Base-by-base conservation (phyloP, 1,140 invertebrate genomes). In the Sesamia nonagrioides region DNA sequence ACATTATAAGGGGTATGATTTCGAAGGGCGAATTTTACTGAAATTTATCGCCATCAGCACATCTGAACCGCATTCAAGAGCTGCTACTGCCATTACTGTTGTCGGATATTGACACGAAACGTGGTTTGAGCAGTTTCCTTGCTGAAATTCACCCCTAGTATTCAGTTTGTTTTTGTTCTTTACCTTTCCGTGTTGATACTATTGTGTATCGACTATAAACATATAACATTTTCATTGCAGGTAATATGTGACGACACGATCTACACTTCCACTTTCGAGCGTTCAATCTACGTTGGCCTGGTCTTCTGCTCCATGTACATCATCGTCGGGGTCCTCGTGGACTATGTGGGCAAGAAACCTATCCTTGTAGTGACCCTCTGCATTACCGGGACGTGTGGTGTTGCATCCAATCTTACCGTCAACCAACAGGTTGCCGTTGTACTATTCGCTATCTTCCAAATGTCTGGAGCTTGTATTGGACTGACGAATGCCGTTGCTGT, bases 271-370 rank as follows among this genome's bases (percentile, higher is more conserved):
- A 95, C 93, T 6, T 95, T 92, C 83, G 84, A 91, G 60, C 87
- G 88, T 0, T 92, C 94, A 33, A 94, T 95, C 77, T 93, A 93
- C 87, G 91, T 94, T 27, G 92, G 93, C 0, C 86, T 94, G 0
- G 89, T 94, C 15, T 94, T 94, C 86, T 91, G 87, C 81, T 91
- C 91, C 58, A 93, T 94, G 89, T 94, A 94, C 85, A 80, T 95
- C 35, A 81, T 94, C 27, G 93, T 93, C 2, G 93, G 89, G 0
- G 90, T 94, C 81, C 79, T 94, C 0, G 93, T 95, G 6, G 92
- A 95, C 85, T 80, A 89, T 37, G 63, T 95, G 2, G 94, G 93
- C 15, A 95, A 95, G 86, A 93, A 92, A 68, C 37, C 82, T 3
- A 94, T 95, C 78, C 84, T 95, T 2, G 74, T 94, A 6, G 74